A percentile compares a stretch with the other conserved stretches of the same genome.
phyloP scores from a whole-genome alignment of 1,140 invertebrate genomes.

The Temnothorax longispinosus region DNA sequence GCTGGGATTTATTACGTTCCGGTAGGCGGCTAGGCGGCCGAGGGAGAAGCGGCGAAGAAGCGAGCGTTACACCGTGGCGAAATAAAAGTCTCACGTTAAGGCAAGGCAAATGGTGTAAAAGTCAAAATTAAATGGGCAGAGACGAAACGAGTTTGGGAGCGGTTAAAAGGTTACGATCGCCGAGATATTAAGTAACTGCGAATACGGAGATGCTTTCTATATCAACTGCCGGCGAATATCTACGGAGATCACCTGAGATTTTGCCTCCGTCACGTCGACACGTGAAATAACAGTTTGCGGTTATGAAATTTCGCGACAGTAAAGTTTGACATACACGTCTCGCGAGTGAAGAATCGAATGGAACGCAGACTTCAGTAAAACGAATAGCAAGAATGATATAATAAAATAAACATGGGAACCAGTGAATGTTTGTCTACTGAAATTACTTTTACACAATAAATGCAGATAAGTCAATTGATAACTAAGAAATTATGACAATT shows the following conservation, averaged over 20 bases:
- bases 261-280: neutral
- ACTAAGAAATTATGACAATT: neutral
- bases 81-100: conserved; percentile 68
- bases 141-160: conserved; percentile 5
- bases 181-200: conserved; percentile 50
- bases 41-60: neutral
- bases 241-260: conserved; percentile 2
- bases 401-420: neutral
- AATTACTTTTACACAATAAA: neutral
- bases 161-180: conserved; percentile 53
- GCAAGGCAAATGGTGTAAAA: conserved; percentile 41
- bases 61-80: conserved; percentile 32
- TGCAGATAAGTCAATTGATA: neutral
- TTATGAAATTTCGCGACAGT: conserved; percentile 46
- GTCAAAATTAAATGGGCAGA: conserved; percentile 63
- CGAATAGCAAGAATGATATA: neutral
- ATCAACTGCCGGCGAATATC: neutral
- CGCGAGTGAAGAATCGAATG: conserved; percentile 5
- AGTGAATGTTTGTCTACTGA: neutral
- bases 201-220: conserved; percentile 3
- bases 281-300: conserved; percentile 22
- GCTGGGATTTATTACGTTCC: conserved; percentile 73
- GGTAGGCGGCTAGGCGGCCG: conserved; percentile 37
- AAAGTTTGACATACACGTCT: conserved; percentile 2
- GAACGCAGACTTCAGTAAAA: neutral